Conservation (phyloP, 2,888 invertebrate genomes). For the Orthosia cruda region DNA sequence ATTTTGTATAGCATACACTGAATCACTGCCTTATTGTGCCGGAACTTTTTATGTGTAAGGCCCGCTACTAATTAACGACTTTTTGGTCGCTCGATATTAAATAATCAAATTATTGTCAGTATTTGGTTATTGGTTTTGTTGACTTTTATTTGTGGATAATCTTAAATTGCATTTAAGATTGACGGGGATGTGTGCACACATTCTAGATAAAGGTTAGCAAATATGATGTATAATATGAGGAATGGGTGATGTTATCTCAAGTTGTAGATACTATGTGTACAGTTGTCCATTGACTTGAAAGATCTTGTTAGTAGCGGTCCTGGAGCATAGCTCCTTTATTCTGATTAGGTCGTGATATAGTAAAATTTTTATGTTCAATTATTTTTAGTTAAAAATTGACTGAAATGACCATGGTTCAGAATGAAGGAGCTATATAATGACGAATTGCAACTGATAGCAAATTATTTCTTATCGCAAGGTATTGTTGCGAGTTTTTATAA, state of each 20-base stretch:
- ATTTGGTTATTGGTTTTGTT: conserved; percentile 70
- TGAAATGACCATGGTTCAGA: conserved; percentile 81
- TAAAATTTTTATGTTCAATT: conserved; percentile 86
- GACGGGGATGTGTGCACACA: conserved; percentile 61
- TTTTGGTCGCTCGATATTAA: conserved; percentile 70
- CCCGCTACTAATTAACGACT: conserved; percentile 75
- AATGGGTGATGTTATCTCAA: conserved; percentile 59
- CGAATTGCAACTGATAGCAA: conserved; percentile 85
- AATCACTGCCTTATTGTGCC: conserved; percentile 92
- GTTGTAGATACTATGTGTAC: conserved; percentile 64
- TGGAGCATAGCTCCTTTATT: conserved; percentile 77
- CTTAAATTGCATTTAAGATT: conserved; percentile 71
- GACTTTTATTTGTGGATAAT: conserved; percentile 65
- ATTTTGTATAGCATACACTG: conserved; percentile 91
- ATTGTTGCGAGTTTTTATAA: conserved; percentile 85
- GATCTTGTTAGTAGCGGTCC: conserved; percentile 79
- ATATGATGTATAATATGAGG: conserved; percentile 56
- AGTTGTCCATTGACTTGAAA: conserved; percentile 70
- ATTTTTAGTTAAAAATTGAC: conserved; percentile 85
- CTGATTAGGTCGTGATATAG: conserved; percentile 77
- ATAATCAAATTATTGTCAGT: conserved; percentile 68
- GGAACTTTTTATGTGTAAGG: conserved; percentile 83
- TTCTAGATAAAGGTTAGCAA: conserved; percentile 70
- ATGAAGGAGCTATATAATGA: conserved; percentile 76
- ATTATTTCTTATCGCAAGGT: conserved; percentile 85